These are phyloP conservation scores for Drosophila paranaensis DNA, from an alignment of 2,888 invertebrate species.

Conservation along the genomic window DNA sequence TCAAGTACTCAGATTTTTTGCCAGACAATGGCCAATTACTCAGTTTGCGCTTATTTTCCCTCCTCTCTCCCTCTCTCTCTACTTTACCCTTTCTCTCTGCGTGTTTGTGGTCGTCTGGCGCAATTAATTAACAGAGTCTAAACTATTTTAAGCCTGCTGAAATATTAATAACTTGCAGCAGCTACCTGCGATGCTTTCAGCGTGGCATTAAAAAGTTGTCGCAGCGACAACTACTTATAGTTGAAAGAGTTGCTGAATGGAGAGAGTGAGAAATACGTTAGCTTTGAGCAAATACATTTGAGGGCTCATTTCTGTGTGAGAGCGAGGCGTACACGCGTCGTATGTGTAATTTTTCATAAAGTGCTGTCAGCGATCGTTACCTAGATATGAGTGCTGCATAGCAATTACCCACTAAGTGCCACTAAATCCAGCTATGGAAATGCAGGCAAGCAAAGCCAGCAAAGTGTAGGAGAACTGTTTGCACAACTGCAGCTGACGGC, in stretches of 20 bases:
- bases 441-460: constrained; percentile 7
- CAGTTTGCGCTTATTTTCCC: constrained; percentile 2
- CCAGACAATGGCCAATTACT: constrained; percentile 50
- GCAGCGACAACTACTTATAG: constrained; percentile 24
- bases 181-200: too few relatives aligned
- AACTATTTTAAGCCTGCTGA: constrained; percentile 23
- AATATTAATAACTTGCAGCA: constrained; percentile 16
- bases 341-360: constrained; percentile 16
- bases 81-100: not conserved
- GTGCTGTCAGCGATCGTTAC: constrained; percentile 4
- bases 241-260: constrained; percentile 2
- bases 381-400: constrained; percentile 12
- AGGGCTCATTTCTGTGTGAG: too few relatives aligned
- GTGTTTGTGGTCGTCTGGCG: constrained; percentile 5
- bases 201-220: constrained; percentile 1
- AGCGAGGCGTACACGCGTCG: not conserved
- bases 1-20: constrained; percentile 36
- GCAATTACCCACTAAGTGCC: constrained; percentile 26
- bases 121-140: constrained; percentile 39
- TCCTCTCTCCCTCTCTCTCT: not conserved
- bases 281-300: constrained; percentile 1
- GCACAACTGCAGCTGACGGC: constrained; percentile 41
- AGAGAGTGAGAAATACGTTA: not conserved
- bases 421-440: constrained; percentile 20
- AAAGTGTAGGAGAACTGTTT: constrained; percentile 32